These are phyloP conservation scores for Amblyornis subalaris DNA, from an alignment of 2,113 vertebrate species.

Conservation along the genomic window DNA sequence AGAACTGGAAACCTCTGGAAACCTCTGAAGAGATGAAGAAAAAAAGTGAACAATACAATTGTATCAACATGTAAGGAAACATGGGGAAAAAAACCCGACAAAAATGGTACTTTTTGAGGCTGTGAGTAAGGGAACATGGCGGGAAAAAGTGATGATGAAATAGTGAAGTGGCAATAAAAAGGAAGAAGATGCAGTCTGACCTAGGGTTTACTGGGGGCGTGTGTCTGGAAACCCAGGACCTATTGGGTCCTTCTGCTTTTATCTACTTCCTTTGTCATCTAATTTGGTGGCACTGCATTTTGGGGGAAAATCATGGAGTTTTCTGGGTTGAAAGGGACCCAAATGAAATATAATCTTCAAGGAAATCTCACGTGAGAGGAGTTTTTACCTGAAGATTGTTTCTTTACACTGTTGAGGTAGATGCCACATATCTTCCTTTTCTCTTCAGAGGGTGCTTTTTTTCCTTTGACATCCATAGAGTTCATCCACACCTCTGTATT, in stretches of 20 bases:
- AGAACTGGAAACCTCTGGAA: not conserved
- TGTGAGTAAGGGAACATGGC: not conserved
- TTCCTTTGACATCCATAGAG: not conserved
- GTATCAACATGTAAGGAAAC: not conserved
- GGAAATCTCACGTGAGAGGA: not conserved
- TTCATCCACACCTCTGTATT: not conserved
- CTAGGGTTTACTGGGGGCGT: accelerated
- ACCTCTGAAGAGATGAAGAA: not conserved
- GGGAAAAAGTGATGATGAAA: not conserved
- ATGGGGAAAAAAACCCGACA: accelerated
- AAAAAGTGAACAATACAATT: not conserved
- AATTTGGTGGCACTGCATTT: not conserved
- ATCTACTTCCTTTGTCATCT: not conserved
- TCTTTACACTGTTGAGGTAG: not conserved
- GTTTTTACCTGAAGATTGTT: not conserved
- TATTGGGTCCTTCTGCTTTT: not conserved
- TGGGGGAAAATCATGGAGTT: not conserved
- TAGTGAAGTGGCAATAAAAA: not conserved
- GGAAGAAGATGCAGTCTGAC: not conserved
- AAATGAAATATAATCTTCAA: not conserved
- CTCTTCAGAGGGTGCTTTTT: not conserved
- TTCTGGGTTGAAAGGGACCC: not conserved
- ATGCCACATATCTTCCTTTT: not conserved
- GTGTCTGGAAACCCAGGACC: not conserved
- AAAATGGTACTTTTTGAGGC: not conserved